phyloP scores from a whole-genome alignment of 2,113 vertebrate species.

The Paratilapia polleni region DNA sequence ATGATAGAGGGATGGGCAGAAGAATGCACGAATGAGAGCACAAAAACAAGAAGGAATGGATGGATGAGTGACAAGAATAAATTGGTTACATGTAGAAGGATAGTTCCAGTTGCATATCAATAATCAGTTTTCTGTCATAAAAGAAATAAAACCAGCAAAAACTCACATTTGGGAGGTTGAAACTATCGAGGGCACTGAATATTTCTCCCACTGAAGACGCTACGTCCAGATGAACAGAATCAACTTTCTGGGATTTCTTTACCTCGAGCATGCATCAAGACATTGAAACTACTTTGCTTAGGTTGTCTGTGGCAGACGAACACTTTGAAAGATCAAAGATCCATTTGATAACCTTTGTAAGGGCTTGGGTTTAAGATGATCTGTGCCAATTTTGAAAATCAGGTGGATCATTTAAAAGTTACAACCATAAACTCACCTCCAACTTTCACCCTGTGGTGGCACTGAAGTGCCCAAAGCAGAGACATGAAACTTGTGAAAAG shows the following conservation, averaged over 20 bases:
- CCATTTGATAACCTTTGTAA: background rate
- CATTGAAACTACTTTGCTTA: background rate
- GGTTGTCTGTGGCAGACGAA: background rate
- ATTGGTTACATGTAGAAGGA: background rate
- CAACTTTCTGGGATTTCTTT: too few relatives aligned
- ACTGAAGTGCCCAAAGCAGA: background rate
- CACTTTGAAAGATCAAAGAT: background rate
- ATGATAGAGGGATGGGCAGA: constrained; percentile 27
- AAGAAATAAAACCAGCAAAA: background rate
- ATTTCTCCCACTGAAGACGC: too few relatives aligned
- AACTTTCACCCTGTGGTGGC: too few relatives aligned
- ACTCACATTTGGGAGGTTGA: background rate
- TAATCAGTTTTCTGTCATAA: background rate
- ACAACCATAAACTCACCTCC: background rate
- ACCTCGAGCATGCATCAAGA: too few relatives aligned
- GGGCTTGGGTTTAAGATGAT: background rate
- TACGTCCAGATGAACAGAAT: too few relatives aligned
- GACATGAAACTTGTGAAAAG: background rate
- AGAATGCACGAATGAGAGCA: constrained; percentile 27
- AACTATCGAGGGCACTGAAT: too few relatives aligned
- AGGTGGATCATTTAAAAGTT: background rate
- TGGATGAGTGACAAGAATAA: constrained; percentile 3
- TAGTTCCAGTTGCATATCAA: background rate
- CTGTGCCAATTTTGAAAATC: background rate
- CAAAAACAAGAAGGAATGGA: background rate